Conservation (phyloP, 2,113 vertebrate genomes). For the Xiphias gladius region DNA sequence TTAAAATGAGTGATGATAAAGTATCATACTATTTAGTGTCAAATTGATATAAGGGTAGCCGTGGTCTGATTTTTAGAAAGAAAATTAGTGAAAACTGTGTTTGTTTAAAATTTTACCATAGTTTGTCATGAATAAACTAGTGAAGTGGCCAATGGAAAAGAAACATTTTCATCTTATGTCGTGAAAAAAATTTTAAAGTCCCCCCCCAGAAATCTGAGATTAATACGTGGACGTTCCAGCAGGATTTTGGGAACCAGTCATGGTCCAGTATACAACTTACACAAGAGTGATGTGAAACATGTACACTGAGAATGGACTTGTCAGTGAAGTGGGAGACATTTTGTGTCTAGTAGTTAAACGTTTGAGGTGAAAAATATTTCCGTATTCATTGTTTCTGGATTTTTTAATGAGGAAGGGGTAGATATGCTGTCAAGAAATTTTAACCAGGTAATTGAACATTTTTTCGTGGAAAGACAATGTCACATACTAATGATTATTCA, state of each 20-base stretch:
- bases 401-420: neutral
- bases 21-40: neutral
- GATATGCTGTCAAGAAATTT: neutral
- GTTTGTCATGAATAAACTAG: neutral
- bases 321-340: neutral
- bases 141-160: neutral
- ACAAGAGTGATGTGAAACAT: neutral
- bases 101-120: neutral
- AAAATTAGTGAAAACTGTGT: neutral
- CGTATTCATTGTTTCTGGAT: neutral
- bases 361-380: neutral
- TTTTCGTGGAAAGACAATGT: neutral
- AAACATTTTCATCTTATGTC: neutral
- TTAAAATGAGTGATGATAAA: slow-evolving; percentile 7
- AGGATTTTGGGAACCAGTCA: neutral
- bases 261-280: neutral
- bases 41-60: neutral
- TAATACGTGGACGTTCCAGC: neutral
- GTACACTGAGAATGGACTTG: neutral
- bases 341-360: neutral
- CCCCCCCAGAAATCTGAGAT: rapidly evolving
- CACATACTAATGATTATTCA: neutral
- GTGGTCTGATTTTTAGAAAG: neutral
- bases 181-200: neutral
- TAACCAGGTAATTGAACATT: neutral